Evolutionary conservation across 2,113 vertebrate genomes (phyloP).

Genomic region (Dasyornis broadbenti): DNA sequence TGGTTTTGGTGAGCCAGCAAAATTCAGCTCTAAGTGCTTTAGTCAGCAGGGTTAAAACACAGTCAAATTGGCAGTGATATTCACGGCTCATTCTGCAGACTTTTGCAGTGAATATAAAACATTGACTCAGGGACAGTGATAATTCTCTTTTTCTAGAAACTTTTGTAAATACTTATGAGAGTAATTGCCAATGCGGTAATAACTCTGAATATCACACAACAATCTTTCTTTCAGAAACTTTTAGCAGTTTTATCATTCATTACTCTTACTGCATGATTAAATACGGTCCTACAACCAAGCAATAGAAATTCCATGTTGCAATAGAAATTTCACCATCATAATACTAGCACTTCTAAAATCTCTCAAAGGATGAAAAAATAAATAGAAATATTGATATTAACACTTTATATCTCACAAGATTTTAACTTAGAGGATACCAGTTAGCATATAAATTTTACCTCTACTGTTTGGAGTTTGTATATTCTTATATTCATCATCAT

Average conservation of each 20-base stretch:
- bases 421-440: neutral
- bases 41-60: neutral
- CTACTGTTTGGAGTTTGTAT: neutral
- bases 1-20: neutral
- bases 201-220: neutral
- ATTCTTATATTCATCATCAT: neutral
- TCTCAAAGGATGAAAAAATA: neutral
- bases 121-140: neutral
- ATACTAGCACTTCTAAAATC: neutral
- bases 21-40: neutral
- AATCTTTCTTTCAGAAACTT: neutral
- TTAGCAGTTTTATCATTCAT: neutral
- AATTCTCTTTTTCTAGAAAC: neutral
- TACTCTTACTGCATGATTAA: neutral
- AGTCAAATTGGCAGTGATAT: neutral
- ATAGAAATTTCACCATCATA: neutral
- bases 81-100: accelerated
- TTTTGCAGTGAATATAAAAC: neutral
- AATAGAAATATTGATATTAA: neutral
- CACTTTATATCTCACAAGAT: neutral
- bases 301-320: neutral
- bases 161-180: neutral
- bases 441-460: neutral
- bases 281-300: neutral
- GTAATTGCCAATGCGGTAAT: neutral